A percentile compares a stretch with the other conserved stretches of the same genome.
phyloP scores from a whole-genome alignment of 2,888 invertebrate genomes.

The Agriopis aurantiaria region DNA sequence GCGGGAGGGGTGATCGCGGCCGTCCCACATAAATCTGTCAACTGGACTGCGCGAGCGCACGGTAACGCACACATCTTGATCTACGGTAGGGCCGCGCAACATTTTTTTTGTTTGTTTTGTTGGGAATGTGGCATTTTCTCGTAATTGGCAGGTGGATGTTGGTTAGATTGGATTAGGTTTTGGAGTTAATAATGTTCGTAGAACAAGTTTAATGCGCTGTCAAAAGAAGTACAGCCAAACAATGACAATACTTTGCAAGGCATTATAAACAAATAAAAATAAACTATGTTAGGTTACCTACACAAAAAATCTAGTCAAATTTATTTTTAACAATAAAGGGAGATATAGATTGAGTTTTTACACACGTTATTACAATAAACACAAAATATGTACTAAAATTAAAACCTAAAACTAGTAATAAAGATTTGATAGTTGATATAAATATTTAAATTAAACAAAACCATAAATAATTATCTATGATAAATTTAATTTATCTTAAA shows the following conservation, averaged over 20 bases:
- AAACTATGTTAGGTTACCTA: no score
- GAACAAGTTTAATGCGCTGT: not conserved
- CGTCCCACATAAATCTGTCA: slow-evolving; percentile 84
- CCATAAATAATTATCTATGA: not conserved
- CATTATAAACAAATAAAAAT: no score
- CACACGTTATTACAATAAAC: no score
- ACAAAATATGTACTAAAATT: no score
- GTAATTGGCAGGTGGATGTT: slow-evolving; percentile 45
- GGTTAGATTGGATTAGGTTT: slow-evolving; percentile 20
- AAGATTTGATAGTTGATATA: no score
- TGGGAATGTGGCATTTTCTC: slow-evolving; percentile 36
- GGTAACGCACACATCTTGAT: slow-evolving; percentile 82
- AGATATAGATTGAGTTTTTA: no score
- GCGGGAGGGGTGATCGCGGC: slow-evolving; percentile 45
- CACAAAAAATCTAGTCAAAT: no score
- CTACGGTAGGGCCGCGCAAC: slow-evolving; percentile 56
- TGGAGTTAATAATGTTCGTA: slow-evolving; percentile 4
- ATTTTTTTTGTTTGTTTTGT: slow-evolving; percentile 40
- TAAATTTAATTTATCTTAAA: not conserved
- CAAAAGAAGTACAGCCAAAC: not conserved
- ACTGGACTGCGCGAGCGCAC: slow-evolving; percentile 67
- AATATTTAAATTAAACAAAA: no score
- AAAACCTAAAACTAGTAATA: no score
- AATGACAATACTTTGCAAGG: not conserved
- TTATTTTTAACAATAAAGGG: no score